Base-by-base conservation (phyloP, 2,888 invertebrate species). In the Mactromeris polynyma region DNA sequence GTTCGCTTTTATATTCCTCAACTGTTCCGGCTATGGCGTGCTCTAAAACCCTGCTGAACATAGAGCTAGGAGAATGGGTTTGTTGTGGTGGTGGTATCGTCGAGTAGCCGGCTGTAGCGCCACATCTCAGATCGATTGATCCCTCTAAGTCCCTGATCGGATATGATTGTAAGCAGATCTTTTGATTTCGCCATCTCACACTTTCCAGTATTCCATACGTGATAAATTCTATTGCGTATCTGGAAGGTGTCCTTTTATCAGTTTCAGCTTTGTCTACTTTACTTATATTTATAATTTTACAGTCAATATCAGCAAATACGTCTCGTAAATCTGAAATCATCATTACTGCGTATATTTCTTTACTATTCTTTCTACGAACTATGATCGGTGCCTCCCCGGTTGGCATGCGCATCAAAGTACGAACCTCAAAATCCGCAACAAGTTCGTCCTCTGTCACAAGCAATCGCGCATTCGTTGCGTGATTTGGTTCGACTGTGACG, bases 341-440 rank as follows among this genome's bases (percentile, higher is more conserved):
- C 78, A 94, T 86, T 19, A 94, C 94, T 4, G 94, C 94, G 83
- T 94, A 93, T 58, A 94, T 93, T 80, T 94, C 94, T 85, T 93
- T 94, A 84, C 90, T 93, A 64, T 88, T 90, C 77, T 93, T 93
- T 51, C 93, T 87, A 80, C 92, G 91, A 7, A 94, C 89, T 64
- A 94, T 92, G n/a, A 94, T 92, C 3, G 94, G 94, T 17, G 94
- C 94, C 81, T 94, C 93, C 0, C 94, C 94, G 4, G 94, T 93
- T 0, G 94, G 94, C 94, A 94, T 93, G n/a, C 92, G 91, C 91
- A 94, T 90, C 42, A 91, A 90, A 3, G 94, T 93, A 73, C 92
- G 89, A 7, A 94, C 93, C 90, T 94, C 94, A 87, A 94, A 94
- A 83, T 94, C 94, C 11, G 94, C 94, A 19, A 93, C 91, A 33